Percentiles rank a stretch among this genome's conserved stretches.
Evolutionary conservation across 64 coral and sea anemone species (phyloP).

Genomic region (Pocillopora verrucosa): DNA sequence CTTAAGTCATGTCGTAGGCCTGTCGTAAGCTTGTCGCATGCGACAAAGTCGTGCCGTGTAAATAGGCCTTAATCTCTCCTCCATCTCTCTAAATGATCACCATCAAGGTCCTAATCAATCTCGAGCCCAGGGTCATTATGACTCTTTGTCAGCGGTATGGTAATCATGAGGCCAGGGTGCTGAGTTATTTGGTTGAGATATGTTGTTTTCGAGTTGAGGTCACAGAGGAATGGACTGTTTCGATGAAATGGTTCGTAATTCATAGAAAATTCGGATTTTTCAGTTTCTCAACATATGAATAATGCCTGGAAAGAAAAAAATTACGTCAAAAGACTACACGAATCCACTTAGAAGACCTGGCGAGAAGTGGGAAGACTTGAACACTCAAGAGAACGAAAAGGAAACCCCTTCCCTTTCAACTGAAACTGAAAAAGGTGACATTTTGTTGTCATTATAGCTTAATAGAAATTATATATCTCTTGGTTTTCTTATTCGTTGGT

Average conservation of each 20-base stretch:
- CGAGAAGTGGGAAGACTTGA: neutral
- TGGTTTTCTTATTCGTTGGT: neutral
- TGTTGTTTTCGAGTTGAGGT: neutral
- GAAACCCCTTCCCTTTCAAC: neutral
- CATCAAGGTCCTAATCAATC: too few species aligned
- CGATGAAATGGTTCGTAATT: neutral
- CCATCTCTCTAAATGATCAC: too few species aligned
- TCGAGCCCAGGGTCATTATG: too few species aligned
- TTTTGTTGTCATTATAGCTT: neutral
- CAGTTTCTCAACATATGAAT: neutral
- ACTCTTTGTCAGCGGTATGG: too few species aligned
- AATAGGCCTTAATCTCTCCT: too few species aligned
- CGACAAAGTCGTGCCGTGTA: too few species aligned
- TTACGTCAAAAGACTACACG: conserved; percentile 10
- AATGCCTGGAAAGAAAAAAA: neutral
- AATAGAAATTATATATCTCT: neutral
- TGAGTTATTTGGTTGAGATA: neutral
- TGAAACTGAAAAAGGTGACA: conserved; percentile 26
- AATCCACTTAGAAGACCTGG: neutral
- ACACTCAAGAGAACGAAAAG: neutral
- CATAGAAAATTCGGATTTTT: neutral
- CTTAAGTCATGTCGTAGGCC: too few species aligned
- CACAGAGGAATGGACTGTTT: neutral
- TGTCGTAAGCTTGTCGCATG: too few species aligned
- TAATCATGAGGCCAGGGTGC: neutral